Conservation (phyloP, 2,113 vertebrate species). For the Hippotragus niger region DNA sequence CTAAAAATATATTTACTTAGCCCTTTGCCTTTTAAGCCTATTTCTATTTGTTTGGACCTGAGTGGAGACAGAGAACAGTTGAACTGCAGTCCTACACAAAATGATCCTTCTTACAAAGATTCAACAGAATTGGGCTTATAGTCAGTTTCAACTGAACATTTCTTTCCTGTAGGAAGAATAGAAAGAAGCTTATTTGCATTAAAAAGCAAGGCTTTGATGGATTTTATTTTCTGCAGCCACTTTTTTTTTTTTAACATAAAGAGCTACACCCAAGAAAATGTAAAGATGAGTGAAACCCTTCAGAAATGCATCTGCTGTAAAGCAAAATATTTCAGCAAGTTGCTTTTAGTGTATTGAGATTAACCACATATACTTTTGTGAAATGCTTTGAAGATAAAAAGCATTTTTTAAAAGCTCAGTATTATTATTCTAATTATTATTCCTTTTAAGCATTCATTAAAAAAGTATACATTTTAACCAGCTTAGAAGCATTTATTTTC, state of each 20-base stretch:
- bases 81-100: not conserved
- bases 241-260: not conserved
- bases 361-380: slow-evolving; percentile 25
- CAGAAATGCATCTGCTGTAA: slow-evolving; percentile 36
- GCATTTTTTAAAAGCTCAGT: slow-evolving; percentile 32
- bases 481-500: slow-evolving; percentile 20
- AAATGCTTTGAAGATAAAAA: slow-evolving; percentile 60
- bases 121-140: not conserved
- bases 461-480: slow-evolving; percentile 11
- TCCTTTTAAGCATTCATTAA: slow-evolving; percentile 50
- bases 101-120: slow-evolving; percentile 11
- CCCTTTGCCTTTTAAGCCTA: not conserved
- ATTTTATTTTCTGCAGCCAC: slow-evolving; percentile 44
- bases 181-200: slow-evolving; percentile 59
- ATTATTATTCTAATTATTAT: slow-evolving; percentile 60
- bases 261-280: slow-evolving; percentile 23
- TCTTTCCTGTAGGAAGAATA: slow-evolving; percentile 39
- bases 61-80: not conserved
- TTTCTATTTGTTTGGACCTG: not conserved
- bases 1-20: slow-evolving; percentile 41
- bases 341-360: slow-evolving; percentile 46
- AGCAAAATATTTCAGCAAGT: slow-evolving; percentile 63
- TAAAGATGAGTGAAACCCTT: slow-evolving; percentile 45
- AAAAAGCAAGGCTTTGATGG: slow-evolving; percentile 56
- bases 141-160: slow-evolving; percentile 24